A percentile compares a stretch with the other conserved stretches of the same genome.
Evolutionary conservation across 2,888 invertebrate species (phyloP).

Genomic region (Polylopha cassiicola): DNA sequence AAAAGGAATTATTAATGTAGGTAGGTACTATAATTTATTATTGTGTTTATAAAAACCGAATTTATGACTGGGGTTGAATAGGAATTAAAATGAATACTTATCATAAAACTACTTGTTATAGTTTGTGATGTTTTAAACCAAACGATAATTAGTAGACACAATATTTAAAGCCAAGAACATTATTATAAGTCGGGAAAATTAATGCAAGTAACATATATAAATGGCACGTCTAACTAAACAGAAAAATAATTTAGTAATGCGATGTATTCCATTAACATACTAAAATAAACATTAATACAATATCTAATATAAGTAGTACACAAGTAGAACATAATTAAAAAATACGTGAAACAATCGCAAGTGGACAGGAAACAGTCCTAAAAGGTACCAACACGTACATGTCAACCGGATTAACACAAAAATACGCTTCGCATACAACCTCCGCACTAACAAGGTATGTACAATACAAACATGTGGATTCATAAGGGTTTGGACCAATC

Average conservation of each 20-base stretch:
- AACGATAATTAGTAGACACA: slow-evolving; percentile 4
- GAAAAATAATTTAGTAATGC: slow-evolving; percentile 54
- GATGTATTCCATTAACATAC: slow-evolving; percentile 32
- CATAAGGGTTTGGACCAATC: slow-evolving; percentile 63
- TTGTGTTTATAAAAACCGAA: too few species aligned
- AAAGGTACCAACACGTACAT: slow-evolving; percentile 64
- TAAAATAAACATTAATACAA: slow-evolving; percentile 32
- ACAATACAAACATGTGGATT: slow-evolving; percentile 42
- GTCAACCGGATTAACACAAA: slow-evolving; percentile 35
- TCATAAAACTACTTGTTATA: slow-evolving; percentile 3
- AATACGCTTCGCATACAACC: slow-evolving; percentile 45
- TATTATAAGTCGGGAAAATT: slow-evolving; percentile 24
- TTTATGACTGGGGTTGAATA: slow-evolving; percentile 15
- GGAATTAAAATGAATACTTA: slow-evolving; percentile 4
- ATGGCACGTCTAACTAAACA: slow-evolving; percentile 61
- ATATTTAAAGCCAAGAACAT: slow-evolving; percentile 21
- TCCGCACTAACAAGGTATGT: slow-evolving; percentile 35
- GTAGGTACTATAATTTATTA: too few species aligned
- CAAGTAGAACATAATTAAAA: slow-evolving; percentile 53
- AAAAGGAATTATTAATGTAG: too few species aligned
- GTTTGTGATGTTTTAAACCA: slow-evolving; percentile 10
- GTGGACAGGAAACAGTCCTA: slow-evolving; percentile 76
- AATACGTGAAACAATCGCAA: slow-evolving; percentile 49
- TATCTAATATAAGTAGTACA: slow-evolving; percentile 35
- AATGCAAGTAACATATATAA: slow-evolving; percentile 41